These are phyloP conservation scores for Parelbella ahira DNA, from an alignment of 2,888 invertebrate species.

Conservation along the genomic window DNA sequence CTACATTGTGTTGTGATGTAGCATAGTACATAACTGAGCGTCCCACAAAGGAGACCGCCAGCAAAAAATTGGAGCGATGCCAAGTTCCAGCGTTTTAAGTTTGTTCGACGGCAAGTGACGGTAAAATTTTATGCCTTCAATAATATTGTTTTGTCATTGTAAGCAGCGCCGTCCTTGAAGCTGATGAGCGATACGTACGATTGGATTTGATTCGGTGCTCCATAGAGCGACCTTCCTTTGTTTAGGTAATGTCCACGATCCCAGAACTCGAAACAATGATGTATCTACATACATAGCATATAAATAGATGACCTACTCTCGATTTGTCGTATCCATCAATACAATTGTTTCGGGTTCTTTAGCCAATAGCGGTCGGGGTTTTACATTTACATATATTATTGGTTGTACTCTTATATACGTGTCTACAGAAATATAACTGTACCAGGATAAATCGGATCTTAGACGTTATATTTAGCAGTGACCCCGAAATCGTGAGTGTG, in stretches of 20 bases:
- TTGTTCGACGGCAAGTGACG: conserved; percentile 14
- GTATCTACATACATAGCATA: too few species aligned
- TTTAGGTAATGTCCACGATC: background rate
- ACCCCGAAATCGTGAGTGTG: too few species aligned
- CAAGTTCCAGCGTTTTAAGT: conserved; percentile 17
- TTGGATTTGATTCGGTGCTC: background rate
- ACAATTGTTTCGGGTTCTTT: too few species aligned
- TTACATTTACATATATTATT: too few species aligned
- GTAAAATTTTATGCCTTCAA: conserved; percentile 18
- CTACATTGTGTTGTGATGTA: conserved; percentile 33
- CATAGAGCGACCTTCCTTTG: background rate
- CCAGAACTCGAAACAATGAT: conserved; percentile 1
- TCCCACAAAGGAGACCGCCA: conserved; percentile 38
- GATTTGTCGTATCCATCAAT: too few species aligned
- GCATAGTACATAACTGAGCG: conserved; percentile 36
- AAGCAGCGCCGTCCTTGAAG: conserved; percentile 7
- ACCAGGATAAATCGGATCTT: too few species aligned
- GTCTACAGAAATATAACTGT: too few species aligned
- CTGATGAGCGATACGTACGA: conserved; percentile 26
- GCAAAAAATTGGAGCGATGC: conserved; percentile 14
- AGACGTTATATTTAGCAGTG: too few species aligned
- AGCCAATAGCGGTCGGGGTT: too few species aligned
- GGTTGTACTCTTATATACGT: too few species aligned
- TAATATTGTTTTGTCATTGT: conserved; percentile 18
- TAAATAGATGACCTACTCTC: too few species aligned